phyloP scores from a whole-genome alignment of 2,113 vertebrate genomes.

The Pterophyllum scalare region DNA sequence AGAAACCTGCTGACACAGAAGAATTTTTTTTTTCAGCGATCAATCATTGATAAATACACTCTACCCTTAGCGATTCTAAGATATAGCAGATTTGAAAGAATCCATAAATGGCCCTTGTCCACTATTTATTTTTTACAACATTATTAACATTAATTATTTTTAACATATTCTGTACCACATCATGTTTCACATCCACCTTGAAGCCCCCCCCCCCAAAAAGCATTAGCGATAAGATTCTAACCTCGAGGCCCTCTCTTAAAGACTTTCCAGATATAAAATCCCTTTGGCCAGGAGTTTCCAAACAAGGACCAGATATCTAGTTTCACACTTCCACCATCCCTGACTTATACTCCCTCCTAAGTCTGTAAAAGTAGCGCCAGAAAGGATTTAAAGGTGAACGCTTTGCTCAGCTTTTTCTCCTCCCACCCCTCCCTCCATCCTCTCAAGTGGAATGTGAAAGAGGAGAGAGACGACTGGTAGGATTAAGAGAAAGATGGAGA shows the following conservation, averaged over 20 bases:
- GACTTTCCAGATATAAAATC: constrained; percentile 12
- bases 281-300: constrained; percentile 21
- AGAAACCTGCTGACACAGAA: neutral
- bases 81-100: neutral
- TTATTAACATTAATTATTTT: no score
- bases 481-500: constrained; percentile 16
- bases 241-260: constrained; percentile 5
- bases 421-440: constrained; percentile 34
- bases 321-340: constrained; percentile 12
- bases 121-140: neutral
- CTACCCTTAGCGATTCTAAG: no score
- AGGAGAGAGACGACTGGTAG: constrained; percentile 19
- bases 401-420: constrained; percentile 41
- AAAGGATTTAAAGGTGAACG: constrained; percentile 57
- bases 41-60: neutral
- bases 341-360: constrained; percentile 2
- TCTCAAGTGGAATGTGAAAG: constrained; percentile 62
- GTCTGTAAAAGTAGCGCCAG: constrained; percentile 27
- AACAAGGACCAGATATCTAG: constrained; percentile 16
- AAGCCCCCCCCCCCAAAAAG: neutral
- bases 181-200: neutral
- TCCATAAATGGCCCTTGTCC: neutral
- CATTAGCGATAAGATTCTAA: neutral
- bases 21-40: neutral
- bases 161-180: neutral